phyloP scores from a whole-genome alignment of 2,113 vertebrate genomes.

The Diphyllodes magnificus region DNA sequence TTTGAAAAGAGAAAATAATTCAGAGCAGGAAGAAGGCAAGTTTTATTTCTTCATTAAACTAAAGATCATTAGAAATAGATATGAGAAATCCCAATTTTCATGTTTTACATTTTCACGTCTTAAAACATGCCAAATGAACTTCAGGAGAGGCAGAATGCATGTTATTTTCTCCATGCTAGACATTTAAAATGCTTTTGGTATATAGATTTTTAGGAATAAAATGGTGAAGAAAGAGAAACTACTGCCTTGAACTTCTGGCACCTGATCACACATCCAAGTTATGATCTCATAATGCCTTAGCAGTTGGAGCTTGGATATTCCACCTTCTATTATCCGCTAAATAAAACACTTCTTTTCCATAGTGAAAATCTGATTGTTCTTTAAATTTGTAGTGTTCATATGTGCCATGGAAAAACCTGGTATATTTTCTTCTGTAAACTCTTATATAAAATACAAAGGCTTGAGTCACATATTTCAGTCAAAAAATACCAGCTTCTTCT shows the following conservation, averaged over 20 bases:
- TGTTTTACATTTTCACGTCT: background rate
- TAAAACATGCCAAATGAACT: background rate
- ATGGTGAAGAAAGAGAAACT: background rate
- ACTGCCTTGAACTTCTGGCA: background rate
- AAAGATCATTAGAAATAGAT: background rate
- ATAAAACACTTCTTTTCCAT: background rate
- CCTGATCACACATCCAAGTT: fast-evolving
- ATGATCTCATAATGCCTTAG: background rate
- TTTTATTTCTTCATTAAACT: background rate
- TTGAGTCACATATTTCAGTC: background rate
- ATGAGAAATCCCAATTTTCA: background rate
- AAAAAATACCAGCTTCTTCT: background rate
- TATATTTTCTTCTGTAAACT: background rate
- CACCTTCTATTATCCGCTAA: background rate
- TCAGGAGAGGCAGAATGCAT: background rate
- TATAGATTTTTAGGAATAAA: background rate
- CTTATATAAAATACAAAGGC: background rate
- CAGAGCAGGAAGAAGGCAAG: background rate
- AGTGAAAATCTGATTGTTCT: background rate
- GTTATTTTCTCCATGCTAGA: background rate
- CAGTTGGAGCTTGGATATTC: background rate
- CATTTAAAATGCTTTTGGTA: background rate
- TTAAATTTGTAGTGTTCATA: background rate
- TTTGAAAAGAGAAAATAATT: background rate
- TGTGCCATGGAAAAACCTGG: background rate